phyloP scores from a whole-genome alignment of 2,888 invertebrate species.

The Dolichopus griseipennis region DNA sequence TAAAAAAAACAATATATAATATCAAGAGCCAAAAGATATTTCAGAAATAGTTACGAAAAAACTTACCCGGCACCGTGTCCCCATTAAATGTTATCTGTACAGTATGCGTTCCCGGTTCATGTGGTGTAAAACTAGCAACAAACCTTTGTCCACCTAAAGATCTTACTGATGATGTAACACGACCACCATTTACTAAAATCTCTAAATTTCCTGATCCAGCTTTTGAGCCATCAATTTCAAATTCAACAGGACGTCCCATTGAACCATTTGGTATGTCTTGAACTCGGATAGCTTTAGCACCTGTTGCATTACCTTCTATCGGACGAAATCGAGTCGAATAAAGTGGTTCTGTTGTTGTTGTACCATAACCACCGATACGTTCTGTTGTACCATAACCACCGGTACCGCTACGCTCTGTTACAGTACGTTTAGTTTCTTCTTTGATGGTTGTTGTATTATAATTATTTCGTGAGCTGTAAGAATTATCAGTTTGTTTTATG shows the following conservation, averaged over 20 bases:
- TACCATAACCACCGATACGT: no score
- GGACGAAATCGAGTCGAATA: conserved; percentile 38
- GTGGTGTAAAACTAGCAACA: conserved; percentile 88
- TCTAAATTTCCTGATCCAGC: conserved; percentile 97
- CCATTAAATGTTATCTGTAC: conserved; percentile 94
- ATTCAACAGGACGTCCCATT: conserved; percentile 86
- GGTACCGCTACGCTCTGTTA: conserved; percentile 33
- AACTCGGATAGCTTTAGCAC: conserved; percentile 78
- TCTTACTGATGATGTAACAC: conserved; percentile 88
- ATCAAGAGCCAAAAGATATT: background rate
- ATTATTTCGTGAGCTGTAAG: conserved; percentile 37
- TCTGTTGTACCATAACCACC: conserved; percentile 32
- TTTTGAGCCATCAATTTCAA: conserved; percentile 91
- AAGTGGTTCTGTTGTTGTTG: conserved; percentile 20
- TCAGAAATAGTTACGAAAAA: background rate
- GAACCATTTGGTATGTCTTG: conserved; percentile 78
- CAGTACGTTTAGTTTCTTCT: conserved; percentile 40
- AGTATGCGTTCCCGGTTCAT: conserved; percentile 72
- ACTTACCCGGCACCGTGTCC: conserved; percentile 80
- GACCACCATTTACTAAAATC: conserved; percentile 88
- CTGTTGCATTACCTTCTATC: conserved; percentile 53
- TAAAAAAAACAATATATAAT: no score
- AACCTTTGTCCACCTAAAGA: conserved; percentile 83
- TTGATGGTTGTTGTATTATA: conserved; percentile 41
- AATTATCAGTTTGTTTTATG: conserved; percentile 40